Base-by-base conservation (phyloP, 2,113 vertebrate species). In the Thunnus maccoyii region DNA sequence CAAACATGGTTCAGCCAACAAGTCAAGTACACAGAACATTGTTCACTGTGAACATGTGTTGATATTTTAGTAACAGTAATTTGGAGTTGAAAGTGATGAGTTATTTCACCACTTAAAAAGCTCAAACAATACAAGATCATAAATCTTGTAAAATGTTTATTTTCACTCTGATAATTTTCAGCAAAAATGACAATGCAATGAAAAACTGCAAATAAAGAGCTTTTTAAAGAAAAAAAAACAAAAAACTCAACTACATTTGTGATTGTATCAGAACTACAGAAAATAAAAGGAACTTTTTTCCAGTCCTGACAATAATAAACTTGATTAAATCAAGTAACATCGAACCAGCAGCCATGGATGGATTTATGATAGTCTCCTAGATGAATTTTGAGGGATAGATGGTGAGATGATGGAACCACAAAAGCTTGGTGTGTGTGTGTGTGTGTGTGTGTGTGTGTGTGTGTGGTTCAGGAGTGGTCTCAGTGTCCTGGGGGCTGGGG, bases 401-500 rank as follows among this genome's bases (percentile, higher is more conserved):
- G 47, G 57, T 60, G 52, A 65, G 44, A 25, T 51, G 41, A n/a
- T 54, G 57, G 32, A 16, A 81, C 48, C 48, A 17, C 57, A 73
- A 78, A 52, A 54, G 6, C 20, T 16, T 22, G 36, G 44, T 50
- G 52, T 66, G 52, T 32, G 73, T 72, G 46, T 75, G 44, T 72
- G 72, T 72, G 75, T 67, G 65, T 69, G 50, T 72, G 32, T 75
- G 61, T 64, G 74, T 76, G 41, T 54, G 44, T 54, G 72, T 75
- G 78, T 71, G 57, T 36, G 46, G 41, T 72, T 84, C 52, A 77
- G 69, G 69, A 80, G 65, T 82, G 78, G 79, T 87, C 84, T 89
- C 89, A 78, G 79, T 92, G 89, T 94, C 93, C 93, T 93, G 82
- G 77, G 89, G 94, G 90, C 88, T 91, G 85, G 75, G 72, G 82